phyloP scores from a whole-genome alignment of 2,797 vertebrate species.

The Melanogrammus aeglefinus region DNA sequence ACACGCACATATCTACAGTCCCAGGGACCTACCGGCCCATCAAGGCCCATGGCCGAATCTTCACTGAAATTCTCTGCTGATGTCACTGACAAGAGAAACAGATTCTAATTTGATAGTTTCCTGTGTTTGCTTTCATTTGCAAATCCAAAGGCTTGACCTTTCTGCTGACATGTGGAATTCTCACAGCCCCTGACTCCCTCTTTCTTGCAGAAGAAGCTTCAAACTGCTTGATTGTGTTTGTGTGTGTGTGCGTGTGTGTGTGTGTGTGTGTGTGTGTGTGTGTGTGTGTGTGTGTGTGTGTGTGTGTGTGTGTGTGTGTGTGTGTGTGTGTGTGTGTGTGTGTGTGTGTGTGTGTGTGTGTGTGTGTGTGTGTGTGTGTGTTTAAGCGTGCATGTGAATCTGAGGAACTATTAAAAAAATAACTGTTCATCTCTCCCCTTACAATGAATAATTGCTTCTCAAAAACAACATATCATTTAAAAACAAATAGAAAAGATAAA shows the following conservation, averaged over 20 bases:
- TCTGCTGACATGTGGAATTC: constrained; percentile 27
- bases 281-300: not conserved
- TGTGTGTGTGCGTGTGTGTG: not conserved
- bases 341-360: constrained; percentile 7
- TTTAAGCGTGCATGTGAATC: not conserved
- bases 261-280: not conserved
- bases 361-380: constrained; percentile 6
- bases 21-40: not conserved
- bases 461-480: not conserved
- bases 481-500: not conserved
- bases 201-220: not conserved
- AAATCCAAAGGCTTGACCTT: constrained; percentile 36
- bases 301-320: not conserved
- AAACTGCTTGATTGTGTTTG: not conserved
- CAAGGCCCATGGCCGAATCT: constrained; percentile 18
- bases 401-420: not conserved
- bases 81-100: constrained; percentile 28
- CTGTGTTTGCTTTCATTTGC: constrained; percentile 27
- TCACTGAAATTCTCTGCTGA: too few relatives aligned
- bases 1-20: too few relatives aligned
- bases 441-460: not conserved
- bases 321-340: not conserved
- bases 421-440: not conserved
- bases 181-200: not conserved
- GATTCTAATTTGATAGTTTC: constrained; percentile 17